A percentile compares a stretch with the other conserved stretches of the same genome.
Conservation (phyloP, 2,113 vertebrate genomes). For the Cephalopholis sonnerati region DNA sequence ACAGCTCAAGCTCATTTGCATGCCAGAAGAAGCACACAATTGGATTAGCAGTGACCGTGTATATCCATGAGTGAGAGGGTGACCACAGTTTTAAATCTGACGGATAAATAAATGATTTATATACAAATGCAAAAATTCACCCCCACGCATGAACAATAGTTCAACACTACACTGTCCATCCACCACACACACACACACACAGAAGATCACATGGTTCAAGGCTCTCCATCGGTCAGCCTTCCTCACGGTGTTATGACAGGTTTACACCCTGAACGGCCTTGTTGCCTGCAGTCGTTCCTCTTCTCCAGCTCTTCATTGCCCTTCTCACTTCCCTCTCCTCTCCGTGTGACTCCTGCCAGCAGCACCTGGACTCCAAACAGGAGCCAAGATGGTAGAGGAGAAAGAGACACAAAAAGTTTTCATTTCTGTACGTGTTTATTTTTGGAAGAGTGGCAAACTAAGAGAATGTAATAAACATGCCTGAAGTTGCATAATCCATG, state of each 20-base stretch:
- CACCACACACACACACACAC: background rate
- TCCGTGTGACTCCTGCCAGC: conserved; percentile 61
- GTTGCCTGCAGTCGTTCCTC: conserved; percentile 19
- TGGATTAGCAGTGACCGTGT: background rate
- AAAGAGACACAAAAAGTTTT: background rate
- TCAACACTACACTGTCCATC: background rate
- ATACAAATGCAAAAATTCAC: background rate
- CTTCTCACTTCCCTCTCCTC: conserved; percentile 22
- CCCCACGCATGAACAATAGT: background rate
- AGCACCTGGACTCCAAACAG: conserved; percentile 48
- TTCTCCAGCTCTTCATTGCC: conserved; percentile 5
- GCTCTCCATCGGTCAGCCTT: background rate
- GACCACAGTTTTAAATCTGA: background rate
- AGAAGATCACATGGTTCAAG: background rate
- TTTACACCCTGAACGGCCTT: conserved; percentile 40
- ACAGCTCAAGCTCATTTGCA: conserved; percentile 25
- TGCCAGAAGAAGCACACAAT: background rate
- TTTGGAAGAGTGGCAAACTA: conserved; percentile 4
- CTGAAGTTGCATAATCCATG: background rate
- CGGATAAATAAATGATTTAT: background rate
- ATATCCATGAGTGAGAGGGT: background rate
- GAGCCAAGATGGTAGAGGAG: background rate
- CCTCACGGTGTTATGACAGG: conserved; percentile 25
- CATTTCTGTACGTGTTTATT: background rate
- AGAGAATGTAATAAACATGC: background rate